Base-by-base conservation (phyloP, 2,113 vertebrate species). In the Oriolus oriolus region DNA sequence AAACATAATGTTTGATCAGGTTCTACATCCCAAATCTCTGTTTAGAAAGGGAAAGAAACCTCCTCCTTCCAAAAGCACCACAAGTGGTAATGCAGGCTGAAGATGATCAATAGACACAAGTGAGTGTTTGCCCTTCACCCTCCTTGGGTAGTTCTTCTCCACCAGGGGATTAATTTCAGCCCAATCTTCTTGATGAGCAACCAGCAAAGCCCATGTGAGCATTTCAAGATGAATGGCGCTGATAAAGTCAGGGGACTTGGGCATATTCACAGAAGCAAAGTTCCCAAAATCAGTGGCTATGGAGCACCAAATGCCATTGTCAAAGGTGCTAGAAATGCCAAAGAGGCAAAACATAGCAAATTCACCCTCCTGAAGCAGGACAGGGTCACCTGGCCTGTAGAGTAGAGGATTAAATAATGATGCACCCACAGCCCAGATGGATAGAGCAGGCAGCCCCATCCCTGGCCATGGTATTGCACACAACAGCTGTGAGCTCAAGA, bases 381-480 rank as follows among this genome's bases (percentile, higher is more conserved):
- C 20, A 54, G 50, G 23, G 9, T 19, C 41, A 41, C 31, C 42
- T 45, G 65, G 19, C 9, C 39, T 26, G 7, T 47, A n/a, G 10
- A 68, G 19, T n/a, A n/a, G n/a, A n/a, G 31, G 21, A 23, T 63
- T 52, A 42, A 88, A 31, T 41, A 59, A 9, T 0, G 0, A 9
- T 21, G 44, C 53, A 30, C 28, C 20, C n/a, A n/a, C 24, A 31
- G 17, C 23, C 28, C 0, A 0, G 19, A 9, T 16, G 31, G 4
- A 11, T 27, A 20, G 53, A 76, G 23, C 8, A 2, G 39, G 33
- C 33, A 86, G 56, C 21, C 20, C n/a, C 13, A 10, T 23, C 11
- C 45, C 31, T 16, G 49, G 7, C 13, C 3, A 0, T 3, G 0
- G 14, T 1, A 1, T 39, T 61, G 37, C 8, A 6, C 13, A 76